These are phyloP conservation scores for Metacarcinus magister DNA, from an alignment of 2,888 invertebrate genomes.

Conservation along the genomic window DNA sequence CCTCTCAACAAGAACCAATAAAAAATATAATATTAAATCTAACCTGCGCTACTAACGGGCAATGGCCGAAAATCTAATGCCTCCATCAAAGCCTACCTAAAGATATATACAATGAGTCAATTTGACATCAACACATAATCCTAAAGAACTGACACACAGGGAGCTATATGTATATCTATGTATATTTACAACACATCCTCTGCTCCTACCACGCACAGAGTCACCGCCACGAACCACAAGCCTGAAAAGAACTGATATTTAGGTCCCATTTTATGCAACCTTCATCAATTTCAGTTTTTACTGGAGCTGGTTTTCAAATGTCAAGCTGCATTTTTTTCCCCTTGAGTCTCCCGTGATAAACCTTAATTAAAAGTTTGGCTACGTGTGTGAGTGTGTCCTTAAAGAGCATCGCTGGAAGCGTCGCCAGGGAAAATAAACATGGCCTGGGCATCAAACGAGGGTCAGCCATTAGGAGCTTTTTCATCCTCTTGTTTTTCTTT, in stretches of 20 bases:
- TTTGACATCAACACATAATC: no score
- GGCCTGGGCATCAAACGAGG: neutral
- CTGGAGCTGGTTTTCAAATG: neutral
- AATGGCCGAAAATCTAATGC: no score
- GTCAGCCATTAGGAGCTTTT: neutral
- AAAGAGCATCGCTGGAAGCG: neutral
- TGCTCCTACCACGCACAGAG: neutral
- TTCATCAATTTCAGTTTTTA: neutral
- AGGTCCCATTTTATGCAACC: neutral
- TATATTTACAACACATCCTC: neutral
- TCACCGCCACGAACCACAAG: neutral
- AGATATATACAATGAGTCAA: no score
- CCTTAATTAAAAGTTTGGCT: conserved; percentile 27
- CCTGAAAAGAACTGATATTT: neutral
- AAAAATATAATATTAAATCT: no score
- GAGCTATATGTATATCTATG: no score
- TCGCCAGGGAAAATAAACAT: conserved; percentile 10
- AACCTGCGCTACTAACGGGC: no score
- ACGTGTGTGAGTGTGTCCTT: conserved; percentile 21
- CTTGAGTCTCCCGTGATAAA: neutral
- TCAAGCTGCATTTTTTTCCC: conserved; percentile 35
- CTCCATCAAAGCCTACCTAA: no score
- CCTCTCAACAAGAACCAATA: no score
- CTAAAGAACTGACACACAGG: no score
- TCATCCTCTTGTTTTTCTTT: neutral